Conservation (phyloP, 2,888 invertebrate genomes). For the Uropetala carovei region DNA sequence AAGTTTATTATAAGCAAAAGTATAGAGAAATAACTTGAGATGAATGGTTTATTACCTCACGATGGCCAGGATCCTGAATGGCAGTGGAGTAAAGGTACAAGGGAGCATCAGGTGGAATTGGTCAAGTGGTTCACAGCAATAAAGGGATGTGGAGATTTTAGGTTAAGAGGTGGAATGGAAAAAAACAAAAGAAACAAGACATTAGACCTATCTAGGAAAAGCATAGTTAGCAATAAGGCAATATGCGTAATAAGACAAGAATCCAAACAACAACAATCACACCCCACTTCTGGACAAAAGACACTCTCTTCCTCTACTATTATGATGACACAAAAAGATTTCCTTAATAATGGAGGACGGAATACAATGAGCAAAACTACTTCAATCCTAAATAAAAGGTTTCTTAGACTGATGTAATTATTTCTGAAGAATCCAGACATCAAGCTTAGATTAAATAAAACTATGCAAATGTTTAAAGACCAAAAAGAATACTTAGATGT, state of each 20-base stretch:
- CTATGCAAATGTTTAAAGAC: neutral
- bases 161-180: slow-evolving; percentile 65
- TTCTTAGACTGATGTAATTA: too few relatives aligned
- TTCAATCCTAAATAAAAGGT: too few relatives aligned
- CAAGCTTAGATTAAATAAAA: neutral
- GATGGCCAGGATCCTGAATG: slow-evolving; percentile 77
- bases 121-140: slow-evolving; percentile 49
- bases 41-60: slow-evolving; percentile 75
- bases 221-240: slow-evolving; percentile 47
- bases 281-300: slow-evolving; percentile 71
- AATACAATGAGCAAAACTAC: neutral
- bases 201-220: slow-evolving; percentile 67
- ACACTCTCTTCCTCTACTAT: neutral
- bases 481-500: too few relatives aligned
- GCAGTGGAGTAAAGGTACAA: slow-evolving; percentile 67
- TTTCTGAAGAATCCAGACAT: too few relatives aligned
- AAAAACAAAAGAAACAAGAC: slow-evolving; percentile 67
- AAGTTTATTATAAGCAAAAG: slow-evolving; percentile 67
- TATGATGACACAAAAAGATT: neutral
- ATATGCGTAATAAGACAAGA: slow-evolving; percentile 9
- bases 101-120: slow-evolving; percentile 53
- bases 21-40: slow-evolving; percentile 71
- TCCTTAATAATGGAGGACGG: neutral
- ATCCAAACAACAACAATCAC: slow-evolving; percentile 70
- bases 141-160: slow-evolving; percentile 33